Evolutionary conservation across 2,888 invertebrate genomes (phyloP).

Genomic region (Ceratothoa steindachneri): DNA sequence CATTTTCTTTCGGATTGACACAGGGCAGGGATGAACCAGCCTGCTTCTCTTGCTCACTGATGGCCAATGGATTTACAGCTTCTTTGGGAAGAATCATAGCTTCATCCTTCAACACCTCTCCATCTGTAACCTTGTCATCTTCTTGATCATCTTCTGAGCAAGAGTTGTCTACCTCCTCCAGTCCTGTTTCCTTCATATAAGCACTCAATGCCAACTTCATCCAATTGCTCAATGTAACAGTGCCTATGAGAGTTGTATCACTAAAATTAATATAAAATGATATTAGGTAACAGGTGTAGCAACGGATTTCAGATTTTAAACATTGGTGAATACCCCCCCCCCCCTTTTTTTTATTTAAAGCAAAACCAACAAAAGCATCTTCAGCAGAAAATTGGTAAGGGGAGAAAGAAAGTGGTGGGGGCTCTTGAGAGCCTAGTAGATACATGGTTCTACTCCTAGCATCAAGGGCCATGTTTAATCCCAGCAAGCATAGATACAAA

Average conservation of each 20-base stretch:
- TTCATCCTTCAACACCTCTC: conserved; percentile 6
- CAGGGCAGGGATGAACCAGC: neutral
- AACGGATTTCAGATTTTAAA: neutral
- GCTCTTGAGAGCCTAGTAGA: too few relatives aligned
- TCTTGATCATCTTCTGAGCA: neutral
- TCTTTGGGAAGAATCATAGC: neutral
- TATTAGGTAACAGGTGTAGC: neutral
- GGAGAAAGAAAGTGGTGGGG: too few relatives aligned
- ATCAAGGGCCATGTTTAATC: too few relatives aligned
- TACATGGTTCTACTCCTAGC: too few relatives aligned
- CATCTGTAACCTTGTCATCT: too few relatives aligned
- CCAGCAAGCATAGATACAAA: too few relatives aligned
- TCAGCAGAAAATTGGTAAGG: too few relatives aligned
- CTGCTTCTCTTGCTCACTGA: neutral
- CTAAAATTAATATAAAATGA: conserved; percentile 22
- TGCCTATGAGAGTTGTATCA: conserved; percentile 23
- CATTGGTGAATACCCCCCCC: too few relatives aligned
- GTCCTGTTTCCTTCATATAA: conserved; percentile 35
- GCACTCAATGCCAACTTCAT: conserved; percentile 36
- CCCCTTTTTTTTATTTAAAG: too few relatives aligned
- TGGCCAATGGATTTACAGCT: neutral
- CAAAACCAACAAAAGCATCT: too few relatives aligned
- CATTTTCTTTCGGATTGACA: neutral
- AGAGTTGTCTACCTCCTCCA: conserved; percentile 24
- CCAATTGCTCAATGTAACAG: conserved; percentile 33